These are phyloP conservation scores for Bombus affinis DNA, from an alignment of 1,140 invertebrate genomes.

Conservation along the genomic window DNA sequence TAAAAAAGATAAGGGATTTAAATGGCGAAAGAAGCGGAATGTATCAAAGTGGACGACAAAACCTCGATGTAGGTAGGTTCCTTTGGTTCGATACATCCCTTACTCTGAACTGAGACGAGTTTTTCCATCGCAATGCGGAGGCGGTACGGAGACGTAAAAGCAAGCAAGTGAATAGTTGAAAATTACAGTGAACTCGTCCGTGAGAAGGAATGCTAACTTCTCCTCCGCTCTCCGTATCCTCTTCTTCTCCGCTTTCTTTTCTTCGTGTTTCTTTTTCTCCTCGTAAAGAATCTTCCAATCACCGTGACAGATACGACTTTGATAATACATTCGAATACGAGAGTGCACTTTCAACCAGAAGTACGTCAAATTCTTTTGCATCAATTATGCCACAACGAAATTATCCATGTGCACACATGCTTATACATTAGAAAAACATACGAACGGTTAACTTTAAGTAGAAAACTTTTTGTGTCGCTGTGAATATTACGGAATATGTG, in stretches of 20 bases:
- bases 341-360: not conserved
- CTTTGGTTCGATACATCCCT: conserved; percentile 6
- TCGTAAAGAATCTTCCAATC: not conserved
- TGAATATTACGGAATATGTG: too few species aligned
- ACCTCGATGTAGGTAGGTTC: not conserved
- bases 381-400: not conserved
- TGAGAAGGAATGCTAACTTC: conserved; percentile 46
- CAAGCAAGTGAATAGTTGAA: conserved; percentile 65
- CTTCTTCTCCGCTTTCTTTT: not conserved
- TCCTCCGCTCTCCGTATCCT: not conserved
- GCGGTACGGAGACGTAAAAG: conserved; percentile 29
- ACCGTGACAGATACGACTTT: not conserved
- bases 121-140: conserved; percentile 19
- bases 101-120: not conserved
- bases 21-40: not conserved
- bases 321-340: not conserved
- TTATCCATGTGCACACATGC: not conserved
- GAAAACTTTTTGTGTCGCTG: not conserved
- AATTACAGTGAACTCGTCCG: conserved; percentile 64
- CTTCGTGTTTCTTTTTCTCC: not conserved
- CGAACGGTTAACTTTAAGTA: not conserved
- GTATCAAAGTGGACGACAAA: not conserved
- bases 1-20: not conserved
- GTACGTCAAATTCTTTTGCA: not conserved
- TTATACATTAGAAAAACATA: not conserved